These are phyloP conservation scores for Falco concolor DNA, from an alignment of 2,797 vertebrate genomes.

Conservation along the genomic window DNA sequence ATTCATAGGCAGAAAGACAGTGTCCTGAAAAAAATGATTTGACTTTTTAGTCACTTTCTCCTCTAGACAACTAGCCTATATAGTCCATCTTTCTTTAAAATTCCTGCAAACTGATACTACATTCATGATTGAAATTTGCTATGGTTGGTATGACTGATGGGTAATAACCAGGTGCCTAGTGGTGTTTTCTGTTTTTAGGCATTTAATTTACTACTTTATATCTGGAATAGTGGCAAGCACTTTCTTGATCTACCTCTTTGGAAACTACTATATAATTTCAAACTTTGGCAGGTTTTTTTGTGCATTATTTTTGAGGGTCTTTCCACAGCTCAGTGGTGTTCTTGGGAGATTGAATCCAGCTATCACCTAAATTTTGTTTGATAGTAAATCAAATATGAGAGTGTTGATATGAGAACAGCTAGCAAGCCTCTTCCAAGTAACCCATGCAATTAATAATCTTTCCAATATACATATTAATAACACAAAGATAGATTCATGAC, in stretches of 20 bases:
- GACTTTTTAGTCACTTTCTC: background rate
- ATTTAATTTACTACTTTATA: background rate
- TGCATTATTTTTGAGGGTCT: background rate
- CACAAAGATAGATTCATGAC: background rate
- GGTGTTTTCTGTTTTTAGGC: background rate
- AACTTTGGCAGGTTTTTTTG: background rate
- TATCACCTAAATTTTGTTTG: background rate
- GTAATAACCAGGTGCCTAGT: background rate
- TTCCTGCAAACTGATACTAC: background rate
- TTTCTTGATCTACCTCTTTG: background rate
- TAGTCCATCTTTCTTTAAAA: background rate
- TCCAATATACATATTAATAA: background rate
- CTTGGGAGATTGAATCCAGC: background rate
- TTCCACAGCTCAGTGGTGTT: background rate
- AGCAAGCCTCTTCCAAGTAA: background rate
- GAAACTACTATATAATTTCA: background rate
- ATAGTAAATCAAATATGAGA: background rate
- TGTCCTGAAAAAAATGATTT: background rate
- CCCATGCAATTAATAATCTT: background rate
- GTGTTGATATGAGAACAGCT: background rate
- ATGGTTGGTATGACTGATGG: background rate
- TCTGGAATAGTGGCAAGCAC: background rate
- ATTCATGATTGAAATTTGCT: background rate
- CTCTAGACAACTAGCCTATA: background rate
- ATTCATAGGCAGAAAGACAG: background rate